Base-by-base conservation (phyloP, 2,797 vertebrate species). In the Geotria australis region DNA sequence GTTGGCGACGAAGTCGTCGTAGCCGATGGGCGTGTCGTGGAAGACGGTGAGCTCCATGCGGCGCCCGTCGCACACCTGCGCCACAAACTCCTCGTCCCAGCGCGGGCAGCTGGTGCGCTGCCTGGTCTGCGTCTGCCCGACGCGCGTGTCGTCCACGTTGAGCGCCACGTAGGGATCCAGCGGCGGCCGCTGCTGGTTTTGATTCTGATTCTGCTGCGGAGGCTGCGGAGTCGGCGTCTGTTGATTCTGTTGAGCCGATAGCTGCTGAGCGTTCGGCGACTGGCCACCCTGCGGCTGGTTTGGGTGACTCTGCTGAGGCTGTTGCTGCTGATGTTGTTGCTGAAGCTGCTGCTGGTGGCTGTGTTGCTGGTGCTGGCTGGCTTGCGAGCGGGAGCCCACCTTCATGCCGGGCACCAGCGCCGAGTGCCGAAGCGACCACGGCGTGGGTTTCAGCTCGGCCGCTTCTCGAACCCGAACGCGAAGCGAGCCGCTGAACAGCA, bases 1-100 rank as follows among this genome's bases (percentile, higher is more conserved):
- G 74, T 91, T 86, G 69, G 91, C 91, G 71, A 98, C 91, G 62
- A 98, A 98, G 76, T 98, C 91, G 6, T 98, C 88, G 59, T 98
- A 98, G 64, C 91, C 91, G 47, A 98, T 98, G 65, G 91, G 86
- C 47, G 91, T 82, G 63, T 98, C 91, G 8, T 98, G 91, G 74
- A 98, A 98, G 60, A 98, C 91, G 0, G 85, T 88, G 73, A 98
- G 73, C 72, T 98, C 91, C 63, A 98, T 83, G 68, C 82, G 89
- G 70, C 80, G 71, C 61, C 86, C 91, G 58, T 93, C 85, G 11
- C 77, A 76, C 61, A 98, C 89, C 60, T 98, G 85, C 0, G 86
- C 88, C 68, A 85, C 85, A 70, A 96, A 98, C 67, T 98, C 91
- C 64, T 98, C 88, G 48, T 98, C 79, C 91, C 91, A 98, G 60